Conservation (phyloP, 2,113 vertebrate species). For the Fulmarus glacialis region DNA sequence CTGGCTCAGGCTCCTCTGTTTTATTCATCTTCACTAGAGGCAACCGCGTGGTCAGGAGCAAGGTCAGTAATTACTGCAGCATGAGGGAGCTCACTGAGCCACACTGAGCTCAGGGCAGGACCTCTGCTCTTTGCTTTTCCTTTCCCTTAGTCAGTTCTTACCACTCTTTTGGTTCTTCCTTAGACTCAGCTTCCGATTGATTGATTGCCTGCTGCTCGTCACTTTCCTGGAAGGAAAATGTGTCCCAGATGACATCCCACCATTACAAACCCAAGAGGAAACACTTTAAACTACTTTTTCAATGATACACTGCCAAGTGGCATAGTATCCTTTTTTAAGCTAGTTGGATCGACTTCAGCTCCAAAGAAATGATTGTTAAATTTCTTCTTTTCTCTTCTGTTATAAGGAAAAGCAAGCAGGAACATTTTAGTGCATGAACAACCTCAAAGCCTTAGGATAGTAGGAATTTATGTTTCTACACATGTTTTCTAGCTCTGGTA, state of each 20-base stretch:
- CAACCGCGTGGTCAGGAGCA: not conserved
- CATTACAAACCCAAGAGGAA: not conserved
- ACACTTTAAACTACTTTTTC: not conserved
- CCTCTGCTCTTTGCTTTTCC: not conserved
- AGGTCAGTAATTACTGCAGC: not conserved
- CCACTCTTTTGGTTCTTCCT: not conserved
- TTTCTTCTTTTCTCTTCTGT: not conserved
- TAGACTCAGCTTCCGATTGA: fast-evolving
- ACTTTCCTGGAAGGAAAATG: not conserved
- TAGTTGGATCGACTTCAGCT: not conserved
- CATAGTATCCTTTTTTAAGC: not conserved
- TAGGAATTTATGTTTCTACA: not conserved
- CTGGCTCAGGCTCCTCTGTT: not conserved
- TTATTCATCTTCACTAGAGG: not conserved
- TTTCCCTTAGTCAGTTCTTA: not conserved
- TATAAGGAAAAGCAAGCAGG: not conserved
- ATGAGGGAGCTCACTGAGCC: not conserved
- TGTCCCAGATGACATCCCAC: not conserved
- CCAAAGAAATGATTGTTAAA: not conserved
- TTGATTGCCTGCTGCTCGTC: not conserved
- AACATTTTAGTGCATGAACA: not conserved
- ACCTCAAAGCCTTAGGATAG: not conserved
- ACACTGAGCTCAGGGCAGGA: not conserved
- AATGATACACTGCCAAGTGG: not conserved
- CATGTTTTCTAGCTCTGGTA: not conserved